Evolutionary conservation across 2,113 vertebrate genomes (phyloP), one percentile per base, ranked within the genome.

Genomic region (Gallinago undulata): DNA sequence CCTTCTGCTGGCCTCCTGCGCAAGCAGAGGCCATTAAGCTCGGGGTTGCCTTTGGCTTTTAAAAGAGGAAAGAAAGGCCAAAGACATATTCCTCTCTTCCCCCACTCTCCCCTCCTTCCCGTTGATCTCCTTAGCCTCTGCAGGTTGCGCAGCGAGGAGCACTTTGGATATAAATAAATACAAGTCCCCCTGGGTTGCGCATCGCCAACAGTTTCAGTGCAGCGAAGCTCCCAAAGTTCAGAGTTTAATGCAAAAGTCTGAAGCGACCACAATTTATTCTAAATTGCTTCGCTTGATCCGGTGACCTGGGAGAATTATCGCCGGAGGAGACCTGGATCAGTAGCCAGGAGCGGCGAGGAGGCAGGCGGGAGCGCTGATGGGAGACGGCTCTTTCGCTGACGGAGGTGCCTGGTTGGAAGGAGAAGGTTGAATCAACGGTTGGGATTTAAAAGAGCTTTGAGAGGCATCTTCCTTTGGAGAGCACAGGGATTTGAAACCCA

Each of bases 251-350:
- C 47, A 89, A 91, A 95, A 94, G 28, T 89, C 94, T 94, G 89
- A 93, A 82, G 73, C 35, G 17, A 64, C 93, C 45, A 31, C 60
- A 92, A 77, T 96, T 94, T 96, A 73, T 86, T 96, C 92, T 82
- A 94, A 95, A 97, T 97, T 97, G 95, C 91, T 97, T 96, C 37
- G 4, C 80, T 97, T 97, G 95, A 97, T 92, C 64, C 1, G 0
- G 8, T 1, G 93, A 95, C 91, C 96, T 67, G 7, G 1, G 83
- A 87, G 70, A 97, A 95, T 97, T 92, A 96, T 95, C 90, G 10
- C 76, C 5, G 4, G 41, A 64, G 90, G 81, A 59, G 89, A 43
- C 30, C n/a, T 41, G 73, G 79, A 93, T 96, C 56, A 4, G 89
- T 81, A 31, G 53, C 86, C 3, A 6, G 87, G 75, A 94, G 93